phyloP scores from a whole-genome alignment of 2,113 vertebrate genomes.

The Xenopus laevis region DNA sequence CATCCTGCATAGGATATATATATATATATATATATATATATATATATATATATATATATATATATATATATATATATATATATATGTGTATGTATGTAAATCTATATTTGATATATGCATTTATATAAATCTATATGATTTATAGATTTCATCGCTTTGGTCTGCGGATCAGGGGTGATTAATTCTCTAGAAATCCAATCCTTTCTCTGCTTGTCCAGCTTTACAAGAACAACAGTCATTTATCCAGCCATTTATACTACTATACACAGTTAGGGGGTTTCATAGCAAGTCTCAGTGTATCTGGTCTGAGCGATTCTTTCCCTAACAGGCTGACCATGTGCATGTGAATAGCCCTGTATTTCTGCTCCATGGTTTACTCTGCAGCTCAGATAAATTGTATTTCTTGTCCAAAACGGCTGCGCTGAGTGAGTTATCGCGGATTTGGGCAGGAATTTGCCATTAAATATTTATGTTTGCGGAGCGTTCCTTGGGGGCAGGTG shows the following conservation, averaged over 20 bases:
- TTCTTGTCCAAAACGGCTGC: slow-evolving; percentile 4
- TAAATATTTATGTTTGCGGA: neutral
- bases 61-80: too few relatives aligned
- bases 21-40: too few relatives aligned
- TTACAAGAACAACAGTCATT: slow-evolving; percentile 13
- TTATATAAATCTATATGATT: slow-evolving; percentile 11
- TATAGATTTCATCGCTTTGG: slow-evolving; percentile 20
- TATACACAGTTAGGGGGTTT: neutral
- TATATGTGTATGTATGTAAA: neutral
- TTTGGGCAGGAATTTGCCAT: neutral
- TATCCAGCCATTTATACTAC: neutral
- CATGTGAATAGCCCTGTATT: too few relatives aligned
- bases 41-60: neutral
- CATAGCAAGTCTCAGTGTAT: neutral
- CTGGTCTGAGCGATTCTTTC: too few relatives aligned
- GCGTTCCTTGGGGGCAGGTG: neutral
- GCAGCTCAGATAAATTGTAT: slow-evolving; percentile 2
- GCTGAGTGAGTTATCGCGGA: slow-evolving; percentile 16
- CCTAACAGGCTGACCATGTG: too few relatives aligned
- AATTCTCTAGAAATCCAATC: slow-evolving; percentile 31
- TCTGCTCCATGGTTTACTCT: too few relatives aligned
- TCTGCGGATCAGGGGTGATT: slow-evolving; percentile 32
- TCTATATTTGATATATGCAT: neutral
- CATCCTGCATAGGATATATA: too few relatives aligned
- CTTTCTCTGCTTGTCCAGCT: slow-evolving; percentile 3